A percentile compares a stretch with the other conserved stretches of the same genome.
These are phyloP conservation scores for Oxyruncus cristatus DNA, from an alignment of 2,113 vertebrate species.

Conservation along the genomic window DNA sequence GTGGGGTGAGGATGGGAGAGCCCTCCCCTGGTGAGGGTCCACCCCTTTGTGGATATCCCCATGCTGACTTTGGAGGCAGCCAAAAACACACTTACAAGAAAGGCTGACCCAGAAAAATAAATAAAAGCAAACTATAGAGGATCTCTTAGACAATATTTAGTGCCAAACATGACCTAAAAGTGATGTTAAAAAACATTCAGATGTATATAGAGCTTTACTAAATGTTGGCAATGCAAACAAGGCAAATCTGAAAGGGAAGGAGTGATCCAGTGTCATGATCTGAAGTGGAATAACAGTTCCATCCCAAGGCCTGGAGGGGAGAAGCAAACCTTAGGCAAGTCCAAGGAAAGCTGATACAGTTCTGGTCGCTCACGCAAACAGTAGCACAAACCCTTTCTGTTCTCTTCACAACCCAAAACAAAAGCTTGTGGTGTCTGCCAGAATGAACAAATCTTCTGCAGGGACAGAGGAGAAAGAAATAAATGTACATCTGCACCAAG, in stretches of 20 bases:
- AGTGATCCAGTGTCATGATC: neutral
- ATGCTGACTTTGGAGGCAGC: neutral
- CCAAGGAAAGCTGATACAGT: neutral
- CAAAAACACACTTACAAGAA: neutral
- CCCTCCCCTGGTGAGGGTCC: fast-evolving
- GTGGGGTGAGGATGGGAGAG: neutral
- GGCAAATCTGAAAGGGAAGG: neutral
- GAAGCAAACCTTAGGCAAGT: neutral
- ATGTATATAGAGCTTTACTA: neutral
- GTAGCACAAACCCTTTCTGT: neutral
- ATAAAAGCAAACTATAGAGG: neutral
- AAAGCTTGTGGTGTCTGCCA: neutral
- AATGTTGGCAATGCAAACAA: neutral
- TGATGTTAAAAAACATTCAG: neutral
- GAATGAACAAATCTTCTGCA: neutral
- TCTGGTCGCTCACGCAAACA: neutral
- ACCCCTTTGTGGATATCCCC: neutral
- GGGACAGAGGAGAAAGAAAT: neutral
- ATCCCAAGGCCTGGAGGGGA: neutral
- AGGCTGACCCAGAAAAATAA: neutral
- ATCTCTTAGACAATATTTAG: neutral
- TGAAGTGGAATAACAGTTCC: neutral
- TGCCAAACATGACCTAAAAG: neutral
- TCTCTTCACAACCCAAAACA: neutral
- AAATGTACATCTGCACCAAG: neutral